These are phyloP conservation scores for Caloenas nicobarica DNA, from an alignment of 2,113 vertebrate genomes.

Conservation along the genomic window DNA sequence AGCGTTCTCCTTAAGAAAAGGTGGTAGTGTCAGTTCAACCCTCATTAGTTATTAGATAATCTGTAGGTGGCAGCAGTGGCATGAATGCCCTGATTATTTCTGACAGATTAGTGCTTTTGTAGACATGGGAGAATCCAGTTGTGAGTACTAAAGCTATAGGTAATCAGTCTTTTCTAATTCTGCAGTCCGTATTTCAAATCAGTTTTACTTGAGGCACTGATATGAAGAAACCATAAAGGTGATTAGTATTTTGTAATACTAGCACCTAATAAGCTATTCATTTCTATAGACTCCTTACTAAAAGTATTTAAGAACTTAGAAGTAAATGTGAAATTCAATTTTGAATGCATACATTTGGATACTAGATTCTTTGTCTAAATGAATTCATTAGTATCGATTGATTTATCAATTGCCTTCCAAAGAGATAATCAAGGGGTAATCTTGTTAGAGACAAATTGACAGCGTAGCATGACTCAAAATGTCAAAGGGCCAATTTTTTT, in stretches of 20 bases:
- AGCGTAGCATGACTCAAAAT: conserved; percentile 33
- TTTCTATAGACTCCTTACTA: conserved; percentile 11
- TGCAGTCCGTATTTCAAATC: not conserved
- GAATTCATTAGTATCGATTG: conserved; percentile 50
- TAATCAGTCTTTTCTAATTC: not conserved
- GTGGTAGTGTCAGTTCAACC: not conserved
- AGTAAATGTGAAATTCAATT: conserved; percentile 9
- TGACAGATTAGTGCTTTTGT: not conserved
- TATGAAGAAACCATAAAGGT: conserved; percentile 1
- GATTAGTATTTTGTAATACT: conserved; percentile 61
- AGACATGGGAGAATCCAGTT: not conserved
- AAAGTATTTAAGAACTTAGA: conserved; percentile 55
- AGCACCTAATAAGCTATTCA: conserved; percentile 51
- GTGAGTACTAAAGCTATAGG: not conserved
- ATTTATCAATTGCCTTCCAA: conserved; percentile 29
- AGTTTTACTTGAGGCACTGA: not conserved
- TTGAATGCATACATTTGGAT: conserved; percentile 11
- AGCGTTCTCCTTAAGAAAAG: not conserved
- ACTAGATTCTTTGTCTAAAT: conserved; percentile 12
- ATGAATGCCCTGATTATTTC: not conserved
- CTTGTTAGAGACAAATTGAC: conserved; percentile 39
- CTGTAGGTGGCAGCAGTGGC: conserved; percentile 55
- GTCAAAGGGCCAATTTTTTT: not conserved
- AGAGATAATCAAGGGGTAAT: conserved; percentile 34
- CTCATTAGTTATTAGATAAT: not conserved